Evolutionary conservation across 2,113 vertebrate genomes (phyloP).

Genomic region (Podarcis cretensis): DNA sequence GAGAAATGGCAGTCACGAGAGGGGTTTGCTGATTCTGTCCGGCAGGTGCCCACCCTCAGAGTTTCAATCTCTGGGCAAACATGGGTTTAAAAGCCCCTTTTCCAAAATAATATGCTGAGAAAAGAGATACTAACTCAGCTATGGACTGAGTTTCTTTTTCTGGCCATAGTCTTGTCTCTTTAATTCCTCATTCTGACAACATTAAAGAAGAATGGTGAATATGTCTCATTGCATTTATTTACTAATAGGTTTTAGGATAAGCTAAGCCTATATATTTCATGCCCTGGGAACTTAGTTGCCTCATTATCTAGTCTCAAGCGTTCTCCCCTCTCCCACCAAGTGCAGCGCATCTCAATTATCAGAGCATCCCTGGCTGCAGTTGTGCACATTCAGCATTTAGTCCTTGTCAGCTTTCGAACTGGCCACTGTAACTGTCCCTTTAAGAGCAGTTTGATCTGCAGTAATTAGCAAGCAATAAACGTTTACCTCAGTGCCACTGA

Average conservation of each 20-base stretch:
- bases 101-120: neutral
- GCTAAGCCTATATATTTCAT: neutral
- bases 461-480: neutral
- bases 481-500: neutral
- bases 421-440: neutral
- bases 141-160: neutral
- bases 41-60: neutral
- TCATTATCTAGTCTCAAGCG: neutral
- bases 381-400: neutral
- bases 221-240: neutral
- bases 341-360: neutral
- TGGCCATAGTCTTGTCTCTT: neutral
- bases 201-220: neutral
- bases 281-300: neutral
- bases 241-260: neutral
- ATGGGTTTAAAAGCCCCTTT: too few species aligned
- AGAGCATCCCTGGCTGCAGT: neutral
- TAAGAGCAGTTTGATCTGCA: conserved; percentile 7
- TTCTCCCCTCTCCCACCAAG: neutral
- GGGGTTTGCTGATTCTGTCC: neutral
- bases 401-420: neutral
- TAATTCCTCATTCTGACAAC: neutral
- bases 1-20: neutral
- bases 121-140: neutral
- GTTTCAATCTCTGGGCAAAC: too few species aligned